Conservation (phyloP, 2,113 vertebrate genomes). For the Struthidea cinerea region DNA sequence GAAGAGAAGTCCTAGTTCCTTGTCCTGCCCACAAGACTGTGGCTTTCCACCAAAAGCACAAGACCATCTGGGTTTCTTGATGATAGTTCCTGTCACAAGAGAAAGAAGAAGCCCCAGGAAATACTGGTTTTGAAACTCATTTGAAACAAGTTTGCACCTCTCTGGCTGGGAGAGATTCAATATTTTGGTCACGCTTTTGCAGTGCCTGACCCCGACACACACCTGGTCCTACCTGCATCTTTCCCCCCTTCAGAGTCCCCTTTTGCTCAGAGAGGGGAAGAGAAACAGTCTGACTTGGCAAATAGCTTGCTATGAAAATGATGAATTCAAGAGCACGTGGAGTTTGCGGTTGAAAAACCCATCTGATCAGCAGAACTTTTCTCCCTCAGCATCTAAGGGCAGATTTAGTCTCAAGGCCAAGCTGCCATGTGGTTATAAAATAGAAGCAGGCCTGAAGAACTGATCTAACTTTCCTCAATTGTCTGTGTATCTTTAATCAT, state of each 20-base stretch:
- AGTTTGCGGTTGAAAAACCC: conserved; percentile 2
- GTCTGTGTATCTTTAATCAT: conserved; percentile 61
- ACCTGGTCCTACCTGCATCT: background rate
- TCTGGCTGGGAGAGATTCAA: background rate
- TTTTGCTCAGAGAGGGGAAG: background rate
- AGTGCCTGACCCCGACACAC: background rate
- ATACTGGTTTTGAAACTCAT: background rate
- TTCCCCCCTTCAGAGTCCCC: background rate
- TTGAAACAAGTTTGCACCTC: background rate
- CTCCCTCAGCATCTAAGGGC: conserved; percentile 30
- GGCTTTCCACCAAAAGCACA: background rate
- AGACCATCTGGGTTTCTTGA: background rate
- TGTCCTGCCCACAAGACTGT: background rate
- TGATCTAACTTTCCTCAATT: conserved; percentile 39
- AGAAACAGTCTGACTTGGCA: background rate
- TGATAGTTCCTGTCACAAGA: background rate
- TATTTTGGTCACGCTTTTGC: rapidly evolving
- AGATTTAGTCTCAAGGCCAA: conserved; percentile 35
- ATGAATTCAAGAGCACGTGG: conserved; percentile 7
- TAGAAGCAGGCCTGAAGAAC: conserved; percentile 52
- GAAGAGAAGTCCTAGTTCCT: background rate
- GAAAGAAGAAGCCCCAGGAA: background rate
- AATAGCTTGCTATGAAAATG: background rate
- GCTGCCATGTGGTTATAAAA: conserved; percentile 54
- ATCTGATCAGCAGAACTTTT: conserved; percentile 29